Conservation (phyloP, 2,797 vertebrate species). For the Clarias platycephalus region DNA sequence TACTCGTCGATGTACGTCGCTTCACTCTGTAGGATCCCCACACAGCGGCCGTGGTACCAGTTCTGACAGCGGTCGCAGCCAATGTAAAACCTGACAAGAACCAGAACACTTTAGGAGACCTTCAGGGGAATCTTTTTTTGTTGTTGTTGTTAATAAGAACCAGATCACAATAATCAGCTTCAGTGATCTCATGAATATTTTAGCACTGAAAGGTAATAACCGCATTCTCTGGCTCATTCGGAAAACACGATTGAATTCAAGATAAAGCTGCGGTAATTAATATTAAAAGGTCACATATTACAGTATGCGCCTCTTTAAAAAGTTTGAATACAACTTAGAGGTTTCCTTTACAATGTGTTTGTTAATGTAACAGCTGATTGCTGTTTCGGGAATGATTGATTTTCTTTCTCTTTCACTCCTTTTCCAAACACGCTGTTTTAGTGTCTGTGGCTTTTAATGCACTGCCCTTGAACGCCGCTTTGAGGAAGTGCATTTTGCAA, state of each 20-base stretch:
- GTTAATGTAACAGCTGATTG: no score
- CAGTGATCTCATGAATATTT: not conserved
- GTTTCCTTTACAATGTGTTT: no score
- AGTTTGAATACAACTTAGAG: no score
- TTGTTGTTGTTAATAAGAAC: not conserved
- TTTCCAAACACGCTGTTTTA: no score
- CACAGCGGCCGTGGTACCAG: conserved; percentile 88
- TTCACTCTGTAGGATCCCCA: conserved; percentile 87
- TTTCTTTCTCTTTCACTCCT: no score
- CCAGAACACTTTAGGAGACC: not conserved
- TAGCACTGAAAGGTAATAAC: not conserved
- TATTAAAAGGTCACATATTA: not conserved
- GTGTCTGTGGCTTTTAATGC: no score
- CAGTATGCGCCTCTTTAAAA: no score
- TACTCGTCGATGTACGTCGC: conserved; percentile 89
- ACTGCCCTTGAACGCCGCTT: no score
- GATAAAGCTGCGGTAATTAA: not conserved
- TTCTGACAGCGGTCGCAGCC: conserved; percentile 91
- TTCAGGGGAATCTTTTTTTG: not conserved
- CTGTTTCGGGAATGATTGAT: no score
- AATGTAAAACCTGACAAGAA: conserved; percentile 81
- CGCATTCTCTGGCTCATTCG: not conserved
- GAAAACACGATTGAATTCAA: not conserved
- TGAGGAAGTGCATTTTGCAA: no score
- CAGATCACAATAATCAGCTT: not conserved